Evolutionary conservation across 2,888 invertebrate species (phyloP).

Genomic region (Amphipoea lucens): DNA sequence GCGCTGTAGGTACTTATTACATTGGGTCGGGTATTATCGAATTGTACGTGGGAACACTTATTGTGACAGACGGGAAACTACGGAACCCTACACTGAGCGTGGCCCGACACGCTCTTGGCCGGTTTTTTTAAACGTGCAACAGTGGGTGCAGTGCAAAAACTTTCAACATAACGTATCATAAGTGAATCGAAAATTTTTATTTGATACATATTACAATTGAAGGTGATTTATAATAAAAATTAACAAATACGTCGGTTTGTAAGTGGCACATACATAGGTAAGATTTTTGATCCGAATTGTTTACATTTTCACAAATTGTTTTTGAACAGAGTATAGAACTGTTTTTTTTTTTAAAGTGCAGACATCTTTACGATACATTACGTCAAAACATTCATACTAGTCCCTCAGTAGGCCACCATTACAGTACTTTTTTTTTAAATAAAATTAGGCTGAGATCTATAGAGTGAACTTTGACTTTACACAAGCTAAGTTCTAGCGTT

Average conservation of each 20-base stretch:
- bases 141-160: not conserved
- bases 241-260: not conserved
- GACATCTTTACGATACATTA: not conserved
- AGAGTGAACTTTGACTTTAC: not conserved
- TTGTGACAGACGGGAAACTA: too few species aligned
- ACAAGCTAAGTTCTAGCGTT: not conserved
- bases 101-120: too few species aligned
- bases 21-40: too few species aligned
- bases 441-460: not conserved
- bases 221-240: not conserved
- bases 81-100: too few species aligned
- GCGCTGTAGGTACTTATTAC: too few species aligned
- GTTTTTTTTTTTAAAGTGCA: not conserved
- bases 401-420: not conserved
- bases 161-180: not conserved
- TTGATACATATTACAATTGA: not conserved
- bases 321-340: not conserved
- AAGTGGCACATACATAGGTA: not conserved
- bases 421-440: not conserved
- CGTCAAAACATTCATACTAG: constrained; percentile 2
- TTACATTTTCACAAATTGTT: not conserved
- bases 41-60: too few species aligned
- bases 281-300: too few species aligned
- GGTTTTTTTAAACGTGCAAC: constrained; percentile 4
- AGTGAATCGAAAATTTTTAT: not conserved